phyloP scores from a whole-genome alignment of 2,797 vertebrate species.

The Scyliorhinus canicula region DNA sequence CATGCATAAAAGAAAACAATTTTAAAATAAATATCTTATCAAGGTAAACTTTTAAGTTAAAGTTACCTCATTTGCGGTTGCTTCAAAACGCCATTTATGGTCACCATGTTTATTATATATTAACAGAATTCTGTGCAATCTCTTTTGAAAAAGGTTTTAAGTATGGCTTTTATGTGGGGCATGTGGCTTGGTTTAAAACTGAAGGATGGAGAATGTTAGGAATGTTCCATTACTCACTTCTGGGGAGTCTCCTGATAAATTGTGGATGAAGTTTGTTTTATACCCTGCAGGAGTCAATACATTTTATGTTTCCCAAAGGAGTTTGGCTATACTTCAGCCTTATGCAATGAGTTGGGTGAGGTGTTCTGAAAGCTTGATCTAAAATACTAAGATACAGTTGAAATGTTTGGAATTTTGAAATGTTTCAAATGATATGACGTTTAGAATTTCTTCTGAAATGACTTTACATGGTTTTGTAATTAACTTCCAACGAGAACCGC shows the following conservation, averaged over 20 bases:
- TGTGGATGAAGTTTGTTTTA: slow-evolving; percentile 25
- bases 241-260: slow-evolving; percentile 1
- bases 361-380: neutral
- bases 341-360: neutral
- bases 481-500: neutral
- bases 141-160: neutral
- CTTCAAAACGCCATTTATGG: neutral
- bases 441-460: neutral
- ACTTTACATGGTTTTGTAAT: neutral
- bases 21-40: neutral
- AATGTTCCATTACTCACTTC: slow-evolving; percentile 26
- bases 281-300: neutral
- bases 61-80: neutral
- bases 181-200: neutral
- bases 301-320: neutral
- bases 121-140: neutral
- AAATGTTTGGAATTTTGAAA: neutral
- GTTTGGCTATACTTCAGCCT: neutral
- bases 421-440: neutral
- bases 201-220: slow-evolving; percentile 14
- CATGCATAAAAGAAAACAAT: neutral
- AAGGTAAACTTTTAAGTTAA: neutral
- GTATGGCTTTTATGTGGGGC: neutral
- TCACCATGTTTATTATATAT: neutral
- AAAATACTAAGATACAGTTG: neutral